Evolutionary conservation across 2,797 vertebrate species (phyloP).

Genomic region (Atherinosoma microstoma): DNA sequence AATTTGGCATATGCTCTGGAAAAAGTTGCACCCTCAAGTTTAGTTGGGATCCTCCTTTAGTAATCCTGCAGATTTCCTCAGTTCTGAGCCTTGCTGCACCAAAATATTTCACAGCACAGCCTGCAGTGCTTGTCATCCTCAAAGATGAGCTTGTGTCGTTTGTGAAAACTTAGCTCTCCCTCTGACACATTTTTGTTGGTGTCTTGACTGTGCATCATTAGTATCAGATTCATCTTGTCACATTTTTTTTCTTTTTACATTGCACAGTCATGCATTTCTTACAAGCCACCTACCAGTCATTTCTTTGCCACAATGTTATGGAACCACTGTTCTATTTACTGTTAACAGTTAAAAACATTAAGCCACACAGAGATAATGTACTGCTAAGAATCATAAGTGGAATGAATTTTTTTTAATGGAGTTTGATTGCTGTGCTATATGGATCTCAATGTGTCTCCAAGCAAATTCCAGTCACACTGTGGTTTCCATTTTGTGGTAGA

Average conservation of each 20-base stretch:
- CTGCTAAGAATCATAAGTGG: constrained; percentile 31
- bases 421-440: constrained; percentile 55
- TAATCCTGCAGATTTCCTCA: constrained; percentile 67
- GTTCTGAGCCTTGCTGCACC: constrained; percentile 30
- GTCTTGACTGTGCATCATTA: constrained; percentile 66
- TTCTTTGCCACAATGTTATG: constrained; percentile 5
- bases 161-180: constrained; percentile 59
- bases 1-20: constrained; percentile 44
- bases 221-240: constrained; percentile 41
- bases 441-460: constrained; percentile 66
- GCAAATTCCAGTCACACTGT: constrained; percentile 78
- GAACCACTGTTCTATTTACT: constrained; percentile 23
- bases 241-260: constrained; percentile 7
- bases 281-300: neutral
- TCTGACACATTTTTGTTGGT: constrained; percentile 62
- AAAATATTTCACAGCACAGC: constrained; percentile 55
- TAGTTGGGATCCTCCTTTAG: constrained; percentile 69
- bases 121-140: constrained; percentile 62
- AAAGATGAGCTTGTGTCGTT: constrained; percentile 57
- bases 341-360: constrained; percentile 41
- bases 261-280: neutral
- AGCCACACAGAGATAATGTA: constrained; percentile 34
- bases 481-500: constrained; percentile 82
- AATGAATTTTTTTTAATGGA: constrained; percentile 56
- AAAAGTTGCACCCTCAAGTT: constrained; percentile 61